Percentiles rank a stretch among this genome's conserved stretches.
phyloP scores from a whole-genome alignment of 2,888 invertebrate species.

The Drosophila kambysellisi region DNA sequence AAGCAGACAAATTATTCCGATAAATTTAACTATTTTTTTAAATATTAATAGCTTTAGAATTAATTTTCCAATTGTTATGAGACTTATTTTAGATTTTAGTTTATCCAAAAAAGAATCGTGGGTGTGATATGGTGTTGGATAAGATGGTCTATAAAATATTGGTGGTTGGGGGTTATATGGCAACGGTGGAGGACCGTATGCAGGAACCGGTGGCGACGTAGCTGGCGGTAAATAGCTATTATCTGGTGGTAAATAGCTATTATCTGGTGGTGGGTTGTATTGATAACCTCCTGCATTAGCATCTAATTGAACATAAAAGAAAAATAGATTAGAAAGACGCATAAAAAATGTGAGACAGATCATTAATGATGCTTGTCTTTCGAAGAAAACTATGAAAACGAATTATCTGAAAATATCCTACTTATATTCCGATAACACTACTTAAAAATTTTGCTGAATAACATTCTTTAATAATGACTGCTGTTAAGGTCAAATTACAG shows the following conservation, averaged over 20 bases:
- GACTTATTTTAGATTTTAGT: conserved; percentile 89
- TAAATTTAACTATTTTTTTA: conserved; percentile 92
- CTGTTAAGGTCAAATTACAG: background rate
- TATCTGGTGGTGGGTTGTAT: conserved; percentile 64
- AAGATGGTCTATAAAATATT: conserved; percentile 66
- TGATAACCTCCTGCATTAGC: conserved; percentile 63
- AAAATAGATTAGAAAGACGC: background rate
- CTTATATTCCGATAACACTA: too few species aligned
- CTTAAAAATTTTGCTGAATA: background rate
- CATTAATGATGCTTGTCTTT: background rate
- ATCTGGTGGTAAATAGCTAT: conserved; percentile 67
- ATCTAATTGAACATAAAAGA: conserved; percentile 30
- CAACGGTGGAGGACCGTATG: conserved; percentile 85
- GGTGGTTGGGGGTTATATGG: conserved; percentile 86
- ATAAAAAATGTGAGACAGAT: background rate
- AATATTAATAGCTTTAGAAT: conserved; percentile 91
- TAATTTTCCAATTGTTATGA: conserved; percentile 90
- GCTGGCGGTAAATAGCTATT: conserved; percentile 61
- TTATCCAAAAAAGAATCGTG: conserved; percentile 87
- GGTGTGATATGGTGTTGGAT: conserved; percentile 69
- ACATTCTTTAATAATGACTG: background rate
- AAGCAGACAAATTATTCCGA: conserved; percentile 90
- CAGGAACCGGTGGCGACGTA: conserved; percentile 82
- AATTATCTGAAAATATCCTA: background rate
- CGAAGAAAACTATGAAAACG: background rate